Percentiles rank a stretch among this genome's conserved stretches.
These are phyloP conservation scores for Phyllotreta striolata DNA, from an alignment of 2,888 invertebrate genomes.

Conservation along the genomic window DNA sequence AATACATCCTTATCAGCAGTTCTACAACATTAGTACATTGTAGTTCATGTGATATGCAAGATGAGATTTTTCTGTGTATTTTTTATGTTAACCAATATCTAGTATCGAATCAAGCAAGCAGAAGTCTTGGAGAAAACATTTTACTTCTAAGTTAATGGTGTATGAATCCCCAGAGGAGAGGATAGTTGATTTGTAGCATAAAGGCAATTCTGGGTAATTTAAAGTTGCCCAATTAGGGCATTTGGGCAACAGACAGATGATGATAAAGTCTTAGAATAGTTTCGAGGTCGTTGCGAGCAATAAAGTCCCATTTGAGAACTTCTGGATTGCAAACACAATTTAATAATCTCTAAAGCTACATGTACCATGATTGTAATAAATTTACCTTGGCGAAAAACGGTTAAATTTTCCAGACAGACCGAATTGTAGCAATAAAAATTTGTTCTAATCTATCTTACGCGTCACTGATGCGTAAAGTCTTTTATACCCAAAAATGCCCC, in stretches of 20 bases:
- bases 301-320: conserved; percentile 14
- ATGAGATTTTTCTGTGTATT: neutral
- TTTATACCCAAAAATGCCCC: neutral
- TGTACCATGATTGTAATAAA: conserved; percentile 20
- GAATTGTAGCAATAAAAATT: conserved; percentile 14
- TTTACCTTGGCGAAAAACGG: conserved; percentile 17
- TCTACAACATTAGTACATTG: conserved; percentile 43
- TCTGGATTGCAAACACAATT: conserved; percentile 13
- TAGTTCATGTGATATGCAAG: neutral
- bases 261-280: neutral
- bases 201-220: too few relatives aligned
- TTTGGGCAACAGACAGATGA: neutral
- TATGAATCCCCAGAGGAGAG: too few relatives aligned
- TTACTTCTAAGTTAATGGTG: too few relatives aligned
- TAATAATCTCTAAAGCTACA: conserved; percentile 11
- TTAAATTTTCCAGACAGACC: conserved; percentile 22
- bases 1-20: conserved; percentile 62
- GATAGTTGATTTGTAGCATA: too few relatives aligned
- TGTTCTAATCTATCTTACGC: conserved; percentile 11
- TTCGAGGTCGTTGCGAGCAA: conserved; percentile 2
- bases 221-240: neutral
- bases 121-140: too few relatives aligned
- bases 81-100: neutral
- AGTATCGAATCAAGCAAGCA: neutral
- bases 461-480: neutral